Evolutionary conservation across 2,888 invertebrate species (phyloP), one percentile per base, ranked within the genome.

Genomic region (Amphiduros pacificus): DNA sequence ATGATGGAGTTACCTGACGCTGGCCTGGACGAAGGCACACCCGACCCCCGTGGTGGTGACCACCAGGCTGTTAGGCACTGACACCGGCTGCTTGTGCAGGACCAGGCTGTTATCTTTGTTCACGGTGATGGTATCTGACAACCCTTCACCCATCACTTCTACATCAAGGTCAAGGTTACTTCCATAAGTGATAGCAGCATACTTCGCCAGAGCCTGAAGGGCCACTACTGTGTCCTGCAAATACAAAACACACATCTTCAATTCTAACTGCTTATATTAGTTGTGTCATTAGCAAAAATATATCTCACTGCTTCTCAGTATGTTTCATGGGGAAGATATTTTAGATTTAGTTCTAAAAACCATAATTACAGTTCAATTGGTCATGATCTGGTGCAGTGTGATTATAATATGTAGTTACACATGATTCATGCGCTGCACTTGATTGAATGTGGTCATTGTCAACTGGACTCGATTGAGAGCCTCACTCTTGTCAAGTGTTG

Each of bases 191-290:
- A 71, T 44, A 2, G 68, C 63, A 2, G 77, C 67, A 67, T 70
- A 78, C 53, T 73, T 66, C 1, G 81, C 76, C 52, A 83, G 65
- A 6, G 82, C 81, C 63, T 82, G 77, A 31, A 83, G 73, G 6
- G 79, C 83, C 22, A 83, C 70, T 11, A 83, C 82, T 6, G 83
- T 83, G 64, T 83, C 82, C 81, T 81, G 73, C 5, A 71, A 71
- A 4, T 20, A 51, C 51, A 28, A 1, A 17, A 14, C 28, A 29
- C 11, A 27, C 22, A 51, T 11, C n/a, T 2, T 14, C 44, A 50
- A 50, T 29, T n/a, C n/a, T n/a, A n/a, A n/a, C n/a, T n/a, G n/a
- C n/a, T n/a, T n/a, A n/a, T n/a, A n/a, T n/a, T n/a, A n/a, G n/a
- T n/a, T n/a, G n/a, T n/a, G n/a, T n/a, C n/a, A n/a, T n/a, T n/a